Evolutionary conservation across 2,797 vertebrate species (phyloP).

Genomic region (Myotis myotis): DNA sequence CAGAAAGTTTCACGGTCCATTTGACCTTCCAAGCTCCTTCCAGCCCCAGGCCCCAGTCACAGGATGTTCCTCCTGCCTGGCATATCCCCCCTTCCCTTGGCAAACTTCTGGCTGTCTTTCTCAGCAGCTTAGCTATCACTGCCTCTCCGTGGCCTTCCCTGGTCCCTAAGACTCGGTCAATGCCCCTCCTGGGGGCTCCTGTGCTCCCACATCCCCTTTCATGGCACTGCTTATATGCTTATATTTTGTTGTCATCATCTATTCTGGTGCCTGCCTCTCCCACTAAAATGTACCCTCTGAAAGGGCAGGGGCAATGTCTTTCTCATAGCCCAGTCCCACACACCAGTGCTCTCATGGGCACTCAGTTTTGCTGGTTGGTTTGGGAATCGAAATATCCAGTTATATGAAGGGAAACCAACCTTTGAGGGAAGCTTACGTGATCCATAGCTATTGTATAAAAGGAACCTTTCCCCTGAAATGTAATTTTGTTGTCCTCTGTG

Average conservation of each 20-base stretch:
- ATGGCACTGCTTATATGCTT: rapidly evolving
- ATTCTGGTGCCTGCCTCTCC: not conserved
- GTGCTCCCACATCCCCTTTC: rapidly evolving
- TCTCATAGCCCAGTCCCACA: not conserved
- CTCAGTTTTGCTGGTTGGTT: not conserved
- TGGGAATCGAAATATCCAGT: not conserved
- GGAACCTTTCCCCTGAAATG: not conserved
- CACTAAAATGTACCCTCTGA: not conserved
- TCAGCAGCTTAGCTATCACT: not conserved
- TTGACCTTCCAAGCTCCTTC: not conserved
- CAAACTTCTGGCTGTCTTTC: not conserved
- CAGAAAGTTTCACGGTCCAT: not conserved
- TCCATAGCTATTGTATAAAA: not conserved
- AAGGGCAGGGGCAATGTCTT: rapidly evolving
- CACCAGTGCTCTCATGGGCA: not conserved
- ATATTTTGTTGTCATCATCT: not conserved
- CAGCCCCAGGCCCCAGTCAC: too few species aligned
- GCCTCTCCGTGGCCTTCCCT: rapidly evolving
- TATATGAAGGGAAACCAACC: not conserved
- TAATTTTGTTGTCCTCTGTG: not conserved
- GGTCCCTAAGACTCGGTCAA: not conserved
- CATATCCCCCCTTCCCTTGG: not conserved
- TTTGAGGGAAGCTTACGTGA: not conserved
- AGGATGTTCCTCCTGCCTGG: rapidly evolving
- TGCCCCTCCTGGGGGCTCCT: rapidly evolving